Base-by-base conservation (phyloP, 92 coral and sea anemone species). In the Chrysogorgia sp. region DNA sequence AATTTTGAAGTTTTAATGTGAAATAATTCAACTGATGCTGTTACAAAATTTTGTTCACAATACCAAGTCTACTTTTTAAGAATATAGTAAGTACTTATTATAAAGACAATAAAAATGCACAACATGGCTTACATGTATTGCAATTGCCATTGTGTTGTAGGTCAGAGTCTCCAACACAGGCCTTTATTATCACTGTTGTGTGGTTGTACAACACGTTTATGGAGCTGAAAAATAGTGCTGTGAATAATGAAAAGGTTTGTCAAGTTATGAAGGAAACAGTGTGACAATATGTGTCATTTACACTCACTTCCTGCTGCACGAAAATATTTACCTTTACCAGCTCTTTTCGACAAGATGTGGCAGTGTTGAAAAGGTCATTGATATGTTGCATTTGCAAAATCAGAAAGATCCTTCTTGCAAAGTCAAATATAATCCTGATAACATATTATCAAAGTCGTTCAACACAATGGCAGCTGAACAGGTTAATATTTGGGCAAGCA, bases 381-480 rank as follows among this genome's bases (percentile, higher is more conserved):
- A 67, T 23, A 67, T 53, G 57, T 23, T 67, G 32, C 74, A 67
- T 28, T 67, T 75, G 23, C 63, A 63, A 63, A 75, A 83, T 40
- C 86, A 83, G 53, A 75, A 71, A 63, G 86, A 75, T 67, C 82
- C 82, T 14, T 23, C 76, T 5, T 83, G 86, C 82, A 83, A 83
- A 63, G 40, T 33, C 24, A 75, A 62, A 5, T 75, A 83, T 35
- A 47, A 83, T 29, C 78, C 87, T n/a, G 79, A 66, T 20, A 29
- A 76, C 14, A 26, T 64, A 12, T 31, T 83, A 23, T 66, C 87
- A 5, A 25, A 76, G 13, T 37, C 77, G 10, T 76, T 24, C 67
- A 83, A 83, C 78, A 83, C 83, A 64, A 83, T 76, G 87, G 86
- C 82, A 82, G 55, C n/a, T n/a, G n/a, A n/a, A n/a, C n/a, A n/a